Conservation (phyloP, 2,797 vertebrate genomes). For the Gadopsis marmoratus region DNA sequence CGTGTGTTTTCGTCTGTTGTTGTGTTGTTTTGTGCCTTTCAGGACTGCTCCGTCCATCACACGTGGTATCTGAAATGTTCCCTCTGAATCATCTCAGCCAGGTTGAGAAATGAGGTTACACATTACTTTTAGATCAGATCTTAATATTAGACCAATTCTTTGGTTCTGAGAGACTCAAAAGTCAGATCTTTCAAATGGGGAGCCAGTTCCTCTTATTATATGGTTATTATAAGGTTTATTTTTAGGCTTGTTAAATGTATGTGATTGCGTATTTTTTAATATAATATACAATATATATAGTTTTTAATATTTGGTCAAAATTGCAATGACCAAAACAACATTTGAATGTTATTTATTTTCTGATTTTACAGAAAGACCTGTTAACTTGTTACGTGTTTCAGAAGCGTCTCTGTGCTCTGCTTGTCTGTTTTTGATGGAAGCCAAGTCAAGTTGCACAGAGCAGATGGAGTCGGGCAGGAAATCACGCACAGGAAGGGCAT, state of each 20-base stretch:
- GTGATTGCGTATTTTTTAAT: too few relatives aligned
- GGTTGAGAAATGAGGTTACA: constrained; percentile 19
- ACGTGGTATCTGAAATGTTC: constrained; percentile 24
- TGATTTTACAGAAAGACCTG: too few relatives aligned
- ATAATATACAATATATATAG: too few relatives aligned
- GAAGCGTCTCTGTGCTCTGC: too few relatives aligned
- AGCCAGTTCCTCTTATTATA: not conserved
- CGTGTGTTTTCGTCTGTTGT: constrained; percentile 12
- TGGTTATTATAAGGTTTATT: not conserved
- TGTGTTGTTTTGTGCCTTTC: constrained; percentile 38
- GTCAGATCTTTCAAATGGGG: not conserved
- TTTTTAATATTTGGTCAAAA: not conserved
- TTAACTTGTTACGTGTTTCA: too few relatives aligned
- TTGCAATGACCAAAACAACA: not conserved
- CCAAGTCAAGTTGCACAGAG: too few relatives aligned
- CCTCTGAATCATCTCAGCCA: constrained; percentile 17
- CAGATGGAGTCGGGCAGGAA: too few relatives aligned
- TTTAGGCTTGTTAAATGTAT: too few relatives aligned
- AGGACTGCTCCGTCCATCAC: constrained; percentile 40
- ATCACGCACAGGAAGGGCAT: too few relatives aligned
- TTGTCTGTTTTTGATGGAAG: too few relatives aligned
- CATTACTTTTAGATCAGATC: constrained; percentile 8
- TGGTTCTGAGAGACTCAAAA: not conserved
- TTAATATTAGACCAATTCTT: constrained; percentile 1
- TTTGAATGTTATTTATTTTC: not conserved